These are phyloP conservation scores for Rhaphigaster nebulosa DNA, from an alignment of 2,888 invertebrate genomes.

Conservation along the genomic window DNA sequence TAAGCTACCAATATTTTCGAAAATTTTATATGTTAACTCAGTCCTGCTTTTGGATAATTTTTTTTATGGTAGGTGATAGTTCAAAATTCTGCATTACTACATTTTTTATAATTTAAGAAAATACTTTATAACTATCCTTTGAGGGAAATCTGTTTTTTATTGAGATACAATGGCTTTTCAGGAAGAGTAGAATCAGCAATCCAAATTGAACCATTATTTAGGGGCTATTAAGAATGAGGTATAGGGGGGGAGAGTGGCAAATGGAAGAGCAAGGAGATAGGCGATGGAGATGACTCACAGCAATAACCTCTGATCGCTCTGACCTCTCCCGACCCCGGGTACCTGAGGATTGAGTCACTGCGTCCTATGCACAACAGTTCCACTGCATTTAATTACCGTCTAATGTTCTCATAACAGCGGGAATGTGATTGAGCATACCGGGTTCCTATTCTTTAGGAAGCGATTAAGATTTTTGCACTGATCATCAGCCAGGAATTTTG, in stretches of 20 bases:
- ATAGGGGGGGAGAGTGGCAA: neutral
- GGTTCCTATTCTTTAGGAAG: neutral
- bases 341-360: conserved; percentile 2
- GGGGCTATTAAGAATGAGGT: neutral
- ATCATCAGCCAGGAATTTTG: neutral
- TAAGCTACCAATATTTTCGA: no score
- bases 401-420: neutral
- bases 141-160: neutral
- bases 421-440: neutral
- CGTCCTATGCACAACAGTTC: neutral
- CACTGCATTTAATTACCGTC: neutral
- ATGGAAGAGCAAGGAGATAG: neutral
- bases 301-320: neutral
- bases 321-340: neutral
- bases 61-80: no score
- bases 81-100: no score
- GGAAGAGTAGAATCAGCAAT: neutral
- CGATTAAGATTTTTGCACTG: neutral
- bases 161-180: neutral
- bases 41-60: no score
- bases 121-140: neutral
- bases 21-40: no score
- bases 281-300: neutral
- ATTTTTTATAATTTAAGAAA: no score
- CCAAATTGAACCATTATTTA: neutral